These are phyloP conservation scores for Lethocerus indicus DNA, from an alignment of 1,140 invertebrate genomes.

Conservation along the genomic window DNA sequence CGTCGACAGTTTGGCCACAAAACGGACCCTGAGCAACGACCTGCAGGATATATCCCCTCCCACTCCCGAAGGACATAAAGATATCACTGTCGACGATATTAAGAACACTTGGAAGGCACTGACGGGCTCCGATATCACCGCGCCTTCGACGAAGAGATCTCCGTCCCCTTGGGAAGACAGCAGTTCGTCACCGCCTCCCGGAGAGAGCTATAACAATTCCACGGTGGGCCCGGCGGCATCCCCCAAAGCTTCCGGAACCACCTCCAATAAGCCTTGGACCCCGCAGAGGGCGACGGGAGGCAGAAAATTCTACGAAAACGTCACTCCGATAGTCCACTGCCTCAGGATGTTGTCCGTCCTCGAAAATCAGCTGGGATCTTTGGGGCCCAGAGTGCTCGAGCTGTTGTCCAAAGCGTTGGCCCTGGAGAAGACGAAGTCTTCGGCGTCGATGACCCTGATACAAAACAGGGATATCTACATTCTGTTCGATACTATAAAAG, in stretches of 20 bases:
- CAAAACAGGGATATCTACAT: constrained; percentile 49
- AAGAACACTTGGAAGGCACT: constrained; percentile 21
- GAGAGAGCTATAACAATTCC: background rate
- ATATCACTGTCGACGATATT: constrained; percentile 19
- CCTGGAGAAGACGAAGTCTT: constrained; percentile 47
- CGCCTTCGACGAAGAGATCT: constrained; percentile 3
- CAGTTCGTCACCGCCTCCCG: background rate
- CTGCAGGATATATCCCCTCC: constrained; percentile 13
- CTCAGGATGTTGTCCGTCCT: constrained; percentile 56
- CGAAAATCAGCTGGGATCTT: constrained; percentile 59
- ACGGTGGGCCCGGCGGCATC: too few species aligned
- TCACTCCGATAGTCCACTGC: constrained; percentile 37
- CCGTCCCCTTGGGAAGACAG: background rate
- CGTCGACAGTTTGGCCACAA: background rate
- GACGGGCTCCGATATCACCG: constrained; percentile 19
- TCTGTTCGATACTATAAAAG: constrained; percentile 64
- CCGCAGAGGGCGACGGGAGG: background rate
- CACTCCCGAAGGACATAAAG: constrained; percentile 12
- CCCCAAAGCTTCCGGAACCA: too few species aligned
- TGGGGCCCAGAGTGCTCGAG: constrained; percentile 58
- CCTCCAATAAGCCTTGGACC: too few species aligned
- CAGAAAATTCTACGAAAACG: background rate
- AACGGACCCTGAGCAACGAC: background rate
- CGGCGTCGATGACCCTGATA: constrained; percentile 53
- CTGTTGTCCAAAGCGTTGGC: constrained; percentile 52